phyloP scores from a whole-genome alignment of 2,113 vertebrate genomes.

The Leucopsar rothschildi region DNA sequence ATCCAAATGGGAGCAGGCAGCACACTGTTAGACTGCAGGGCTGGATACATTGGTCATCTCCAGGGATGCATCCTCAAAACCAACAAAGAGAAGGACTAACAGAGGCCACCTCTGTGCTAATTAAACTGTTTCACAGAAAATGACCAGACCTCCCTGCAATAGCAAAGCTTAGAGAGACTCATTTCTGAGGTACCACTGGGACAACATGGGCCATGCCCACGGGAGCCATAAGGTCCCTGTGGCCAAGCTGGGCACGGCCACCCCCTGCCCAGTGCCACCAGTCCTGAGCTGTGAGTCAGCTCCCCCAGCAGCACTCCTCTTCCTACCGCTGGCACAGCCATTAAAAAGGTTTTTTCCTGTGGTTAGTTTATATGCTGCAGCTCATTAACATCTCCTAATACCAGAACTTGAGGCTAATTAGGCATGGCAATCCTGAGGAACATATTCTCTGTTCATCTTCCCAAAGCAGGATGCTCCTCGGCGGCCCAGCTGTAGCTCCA shows the following conservation, averaged over 20 bases:
- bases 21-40: neutral
- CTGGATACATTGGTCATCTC: neutral
- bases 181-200: neutral
- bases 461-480: conserved; percentile 66
- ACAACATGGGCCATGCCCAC: rapidly evolving
- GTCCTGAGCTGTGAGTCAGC: neutral
- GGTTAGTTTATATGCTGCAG: conserved; percentile 68
- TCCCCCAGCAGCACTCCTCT: neutral
- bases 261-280: neutral
- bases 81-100: neutral
- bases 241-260: neutral
- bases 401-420: conserved; percentile 71
- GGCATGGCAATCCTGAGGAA: conserved; percentile 63
- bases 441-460: conserved; percentile 67
- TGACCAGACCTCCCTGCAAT: neutral
- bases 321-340: neutral
- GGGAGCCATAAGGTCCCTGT: rapidly evolving
- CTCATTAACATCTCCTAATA: conserved; percentile 71
- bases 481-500: conserved; percentile 63
- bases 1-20: neutral
- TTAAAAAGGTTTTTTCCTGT: conserved; percentile 24
- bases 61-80: neutral
- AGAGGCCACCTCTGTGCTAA: neutral
- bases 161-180: neutral
- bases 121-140: neutral